Conservation (phyloP, 2,113 vertebrate genomes). For the Glaucomys volans region DNA sequence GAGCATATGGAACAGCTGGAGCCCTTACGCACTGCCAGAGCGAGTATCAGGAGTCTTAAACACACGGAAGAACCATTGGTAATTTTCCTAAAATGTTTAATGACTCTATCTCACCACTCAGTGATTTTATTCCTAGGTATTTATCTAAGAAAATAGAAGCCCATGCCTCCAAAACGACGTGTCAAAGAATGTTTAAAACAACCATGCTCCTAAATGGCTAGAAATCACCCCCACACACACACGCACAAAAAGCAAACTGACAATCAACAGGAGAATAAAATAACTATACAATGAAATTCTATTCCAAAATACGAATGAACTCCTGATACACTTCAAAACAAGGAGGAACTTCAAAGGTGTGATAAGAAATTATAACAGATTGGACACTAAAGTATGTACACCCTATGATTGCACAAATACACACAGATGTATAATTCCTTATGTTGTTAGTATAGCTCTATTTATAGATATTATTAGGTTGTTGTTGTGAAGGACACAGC, state of each 20-base stretch:
- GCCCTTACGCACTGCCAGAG: background rate
- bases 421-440: background rate
- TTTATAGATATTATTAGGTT: background rate
- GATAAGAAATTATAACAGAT: background rate
- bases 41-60: background rate
- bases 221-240: background rate
- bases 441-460: background rate
- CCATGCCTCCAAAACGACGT: background rate
- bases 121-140: background rate
- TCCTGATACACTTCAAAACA: background rate
- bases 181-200: background rate
- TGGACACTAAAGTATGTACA: background rate
- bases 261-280: background rate
- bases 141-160: background rate
- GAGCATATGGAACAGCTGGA: no score
- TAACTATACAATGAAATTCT: background rate
- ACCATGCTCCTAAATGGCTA: background rate
- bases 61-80: background rate
- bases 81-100: background rate
- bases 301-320: background rate
- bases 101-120: background rate
- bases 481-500: background rate
- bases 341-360: background rate
- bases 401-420: background rate
- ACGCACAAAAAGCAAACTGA: background rate